Percentiles rank a stretch among this genome's conserved stretches.
Conservation (phyloP, 2,797 vertebrate genomes). For the Hirundo rustica region DNA sequence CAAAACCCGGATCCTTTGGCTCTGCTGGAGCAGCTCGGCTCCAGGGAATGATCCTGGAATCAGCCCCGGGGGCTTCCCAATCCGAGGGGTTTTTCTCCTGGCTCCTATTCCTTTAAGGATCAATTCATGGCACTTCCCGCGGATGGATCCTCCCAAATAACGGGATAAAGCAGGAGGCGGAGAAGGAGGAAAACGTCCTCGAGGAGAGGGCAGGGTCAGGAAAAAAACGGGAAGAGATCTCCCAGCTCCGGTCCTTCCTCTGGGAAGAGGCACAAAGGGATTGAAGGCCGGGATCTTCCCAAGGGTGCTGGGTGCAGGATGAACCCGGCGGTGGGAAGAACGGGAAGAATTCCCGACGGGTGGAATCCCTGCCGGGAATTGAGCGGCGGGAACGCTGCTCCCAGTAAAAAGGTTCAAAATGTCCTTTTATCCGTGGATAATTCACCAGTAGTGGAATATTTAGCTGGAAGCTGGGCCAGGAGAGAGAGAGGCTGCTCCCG, state of each 20-base stretch:
- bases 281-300: not conserved
- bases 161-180: rapidly evolving
- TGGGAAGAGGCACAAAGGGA: not conserved
- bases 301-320: rapidly evolving
- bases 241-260: not conserved
- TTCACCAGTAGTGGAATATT: not conserved
- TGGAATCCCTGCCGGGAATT: not conserved
- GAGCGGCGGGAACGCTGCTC: not conserved
- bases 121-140: not conserved
- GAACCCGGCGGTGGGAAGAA: rapidly evolving
- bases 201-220: not conserved
- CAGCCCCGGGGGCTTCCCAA: too few relatives aligned
- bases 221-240: not conserved
- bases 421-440: constrained; percentile 28
- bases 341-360: rapidly evolving
- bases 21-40: not conserved
- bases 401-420: not conserved
- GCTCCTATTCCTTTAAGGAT: not conserved
- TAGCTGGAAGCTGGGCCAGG: not conserved
- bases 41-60: not conserved
- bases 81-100: too few relatives aligned
- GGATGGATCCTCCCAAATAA: not conserved
- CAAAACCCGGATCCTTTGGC: not conserved
- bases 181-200: not conserved
- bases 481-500: not conserved